A percentile compares a stretch with the other conserved stretches of the same genome.
phyloP scores from a whole-genome alignment of 1,140 invertebrate genomes.

The Pseudachorutes palmiensis region DNA sequence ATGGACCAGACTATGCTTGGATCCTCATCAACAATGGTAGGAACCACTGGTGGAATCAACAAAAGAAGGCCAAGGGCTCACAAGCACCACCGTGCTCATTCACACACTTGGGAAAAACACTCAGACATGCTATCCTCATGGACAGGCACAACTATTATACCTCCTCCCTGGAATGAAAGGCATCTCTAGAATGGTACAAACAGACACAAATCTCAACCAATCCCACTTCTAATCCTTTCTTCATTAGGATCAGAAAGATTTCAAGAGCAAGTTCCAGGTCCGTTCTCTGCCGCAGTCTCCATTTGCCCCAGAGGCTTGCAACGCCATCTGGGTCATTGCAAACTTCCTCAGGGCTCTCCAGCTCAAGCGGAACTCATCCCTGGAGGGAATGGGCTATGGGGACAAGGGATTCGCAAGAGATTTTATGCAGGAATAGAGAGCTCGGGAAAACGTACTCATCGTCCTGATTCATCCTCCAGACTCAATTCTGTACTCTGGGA shows the following conservation, averaged over 20 bases:
- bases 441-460: too few relatives aligned
- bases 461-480: too few relatives aligned
- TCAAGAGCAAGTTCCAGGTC: slow-evolving; percentile 16
- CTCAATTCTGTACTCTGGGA: too few relatives aligned
- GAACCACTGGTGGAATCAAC: slow-evolving; percentile 50
- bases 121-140: slow-evolving; percentile 67
- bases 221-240: too few relatives aligned
- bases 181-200: slow-evolving; percentile 67
- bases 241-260: too few relatives aligned
- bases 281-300: slow-evolving; percentile 45
- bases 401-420: slow-evolving; percentile 57
- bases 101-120: slow-evolving; percentile 54
- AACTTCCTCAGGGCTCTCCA: slow-evolving; percentile 54
- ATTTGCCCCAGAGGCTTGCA: slow-evolving; percentile 70
- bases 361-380: slow-evolving; percentile 42
- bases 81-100: slow-evolving; percentile 1
- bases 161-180: slow-evolving; percentile 57
- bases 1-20: slow-evolving; percentile 78
- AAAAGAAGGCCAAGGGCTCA: background rate
- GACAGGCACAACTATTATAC: slow-evolving; percentile 63
- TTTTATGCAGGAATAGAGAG: slow-evolving; percentile 58
- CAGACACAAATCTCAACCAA: too few relatives aligned
- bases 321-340: slow-evolving; percentile 80
- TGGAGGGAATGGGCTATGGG: slow-evolving; percentile 60
- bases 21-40: slow-evolving; percentile 60